A percentile compares a stretch with the other conserved stretches of the same genome.
Evolutionary conservation across 2,113 vertebrate genomes (phyloP).

Genomic region (Neodon shergylaensis): DNA sequence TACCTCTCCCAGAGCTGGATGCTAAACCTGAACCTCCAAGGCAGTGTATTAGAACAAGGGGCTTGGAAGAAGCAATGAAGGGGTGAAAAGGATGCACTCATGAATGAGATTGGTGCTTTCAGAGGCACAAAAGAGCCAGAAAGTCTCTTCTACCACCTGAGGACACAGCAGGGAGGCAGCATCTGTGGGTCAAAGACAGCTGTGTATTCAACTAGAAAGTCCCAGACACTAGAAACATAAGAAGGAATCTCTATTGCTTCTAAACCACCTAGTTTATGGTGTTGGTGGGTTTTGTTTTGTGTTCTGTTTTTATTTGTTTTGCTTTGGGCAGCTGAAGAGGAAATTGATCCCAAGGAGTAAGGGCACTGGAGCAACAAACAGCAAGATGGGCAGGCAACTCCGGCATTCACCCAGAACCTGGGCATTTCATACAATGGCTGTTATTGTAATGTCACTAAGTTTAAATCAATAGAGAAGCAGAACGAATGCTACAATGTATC

Average conservation of each 20-base stretch:
- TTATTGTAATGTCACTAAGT: neutral
- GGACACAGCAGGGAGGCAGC: neutral
- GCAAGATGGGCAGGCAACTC: neutral
- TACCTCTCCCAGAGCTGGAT: neutral
- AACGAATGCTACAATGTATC: neutral
- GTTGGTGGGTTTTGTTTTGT: neutral
- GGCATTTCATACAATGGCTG: neutral
- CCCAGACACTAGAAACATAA: neutral
- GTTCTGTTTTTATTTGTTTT: neutral
- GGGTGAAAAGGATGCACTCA: too few species aligned
- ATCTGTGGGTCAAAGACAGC: neutral
- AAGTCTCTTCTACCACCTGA: neutral
- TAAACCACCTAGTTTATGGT: neutral
- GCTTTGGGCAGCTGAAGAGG: neutral
- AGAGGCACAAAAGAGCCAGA: neutral
- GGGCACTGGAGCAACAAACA: neutral
- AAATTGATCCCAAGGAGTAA: neutral
- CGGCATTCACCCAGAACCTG: neutral
- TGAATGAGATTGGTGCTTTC: neutral
- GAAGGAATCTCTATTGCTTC: neutral
- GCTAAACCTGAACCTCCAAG: neutral
- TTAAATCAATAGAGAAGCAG: neutral
- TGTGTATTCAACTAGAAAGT: neutral
- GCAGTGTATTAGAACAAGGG: neutral
- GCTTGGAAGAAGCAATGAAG: neutral